Evolutionary conservation across 2,113 vertebrate species (phyloP).

Genomic region (Callipepla squamata): DNA sequence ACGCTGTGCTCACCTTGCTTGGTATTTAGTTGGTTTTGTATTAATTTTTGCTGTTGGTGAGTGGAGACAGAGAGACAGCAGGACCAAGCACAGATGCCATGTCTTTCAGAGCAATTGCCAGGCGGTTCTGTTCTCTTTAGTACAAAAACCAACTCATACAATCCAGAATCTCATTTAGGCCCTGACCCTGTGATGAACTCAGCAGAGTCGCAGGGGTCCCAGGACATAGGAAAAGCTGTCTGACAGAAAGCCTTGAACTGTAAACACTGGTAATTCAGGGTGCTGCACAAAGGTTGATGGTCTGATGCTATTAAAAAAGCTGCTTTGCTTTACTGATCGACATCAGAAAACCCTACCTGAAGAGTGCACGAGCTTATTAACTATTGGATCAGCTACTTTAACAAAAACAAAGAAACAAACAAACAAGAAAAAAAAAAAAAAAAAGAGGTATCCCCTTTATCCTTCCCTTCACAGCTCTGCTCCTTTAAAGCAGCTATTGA

Average conservation of each 20-base stretch:
- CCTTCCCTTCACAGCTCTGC: not conserved
- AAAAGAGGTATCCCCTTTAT: not conserved
- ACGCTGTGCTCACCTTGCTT: not conserved
- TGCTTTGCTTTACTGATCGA: not conserved
- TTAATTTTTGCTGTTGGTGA: not conserved
- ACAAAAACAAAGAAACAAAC: not conserved
- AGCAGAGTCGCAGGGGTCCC: not conserved
- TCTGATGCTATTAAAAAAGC: not conserved
- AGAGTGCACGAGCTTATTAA: not conserved
- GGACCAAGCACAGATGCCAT: not conserved
- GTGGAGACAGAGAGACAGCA: not conserved
- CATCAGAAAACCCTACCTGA: not conserved
- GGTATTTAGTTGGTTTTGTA: not conserved
- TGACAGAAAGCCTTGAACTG: not conserved
- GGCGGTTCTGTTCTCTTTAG: not conserved
- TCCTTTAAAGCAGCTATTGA: slow-evolving; percentile 15
- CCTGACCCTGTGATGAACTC: slow-evolving; percentile 21
- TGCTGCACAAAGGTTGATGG: not conserved
- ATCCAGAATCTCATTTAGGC: slow-evolving; percentile 18
- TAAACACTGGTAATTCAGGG: not conserved
- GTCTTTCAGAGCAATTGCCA: not conserved
- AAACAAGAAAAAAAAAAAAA: too few species aligned
- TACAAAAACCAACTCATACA: slow-evolving; percentile 16
- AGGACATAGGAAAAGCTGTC: not conserved
- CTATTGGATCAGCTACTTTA: not conserved